These are phyloP conservation scores for Erebia palarica DNA, from an alignment of 2,888 invertebrate genomes.

Conservation along the genomic window DNA sequence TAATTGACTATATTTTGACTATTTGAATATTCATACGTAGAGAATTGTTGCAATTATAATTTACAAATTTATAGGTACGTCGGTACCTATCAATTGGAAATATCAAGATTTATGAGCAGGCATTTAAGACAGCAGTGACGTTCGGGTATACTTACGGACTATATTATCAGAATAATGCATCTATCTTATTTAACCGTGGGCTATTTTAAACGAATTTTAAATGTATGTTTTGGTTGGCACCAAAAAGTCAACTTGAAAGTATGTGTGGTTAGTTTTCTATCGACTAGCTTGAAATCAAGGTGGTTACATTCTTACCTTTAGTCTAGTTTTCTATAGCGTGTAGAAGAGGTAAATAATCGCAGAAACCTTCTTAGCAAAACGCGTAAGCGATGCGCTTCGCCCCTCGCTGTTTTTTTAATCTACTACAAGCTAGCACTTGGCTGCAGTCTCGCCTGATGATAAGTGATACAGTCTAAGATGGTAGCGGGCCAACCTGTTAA, in stretches of 20 bases:
- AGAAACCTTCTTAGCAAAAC: background rate
- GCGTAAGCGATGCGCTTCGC: too few species aligned
- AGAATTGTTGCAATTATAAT: slow-evolving; percentile 16
- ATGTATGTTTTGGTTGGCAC: background rate
- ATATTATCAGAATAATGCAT: slow-evolving; percentile 12
- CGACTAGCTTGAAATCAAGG: too few species aligned
- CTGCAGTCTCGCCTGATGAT: too few species aligned
- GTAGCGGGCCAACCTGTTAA: too few species aligned
- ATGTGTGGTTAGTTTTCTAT: background rate
- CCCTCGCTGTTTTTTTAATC: too few species aligned
- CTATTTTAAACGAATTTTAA: background rate
- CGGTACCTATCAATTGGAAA: background rate
- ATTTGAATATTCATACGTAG: slow-evolving; percentile 19
- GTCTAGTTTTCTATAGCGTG: too few species aligned
- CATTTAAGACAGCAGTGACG: background rate
- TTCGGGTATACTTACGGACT: background rate
- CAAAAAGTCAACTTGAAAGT: background rate
- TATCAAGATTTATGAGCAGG: slow-evolving; percentile 9
- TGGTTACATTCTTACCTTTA: too few species aligned
- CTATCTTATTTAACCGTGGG: background rate
- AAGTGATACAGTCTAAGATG: too few species aligned
- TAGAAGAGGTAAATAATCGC: too few species aligned
- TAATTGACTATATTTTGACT: slow-evolving; percentile 13
- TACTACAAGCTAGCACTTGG: too few species aligned
- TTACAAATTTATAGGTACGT: slow-evolving; percentile 3